Evolutionary conservation across 2,797 vertebrate genomes (phyloP).

Genomic region (Manis javanica): DNA sequence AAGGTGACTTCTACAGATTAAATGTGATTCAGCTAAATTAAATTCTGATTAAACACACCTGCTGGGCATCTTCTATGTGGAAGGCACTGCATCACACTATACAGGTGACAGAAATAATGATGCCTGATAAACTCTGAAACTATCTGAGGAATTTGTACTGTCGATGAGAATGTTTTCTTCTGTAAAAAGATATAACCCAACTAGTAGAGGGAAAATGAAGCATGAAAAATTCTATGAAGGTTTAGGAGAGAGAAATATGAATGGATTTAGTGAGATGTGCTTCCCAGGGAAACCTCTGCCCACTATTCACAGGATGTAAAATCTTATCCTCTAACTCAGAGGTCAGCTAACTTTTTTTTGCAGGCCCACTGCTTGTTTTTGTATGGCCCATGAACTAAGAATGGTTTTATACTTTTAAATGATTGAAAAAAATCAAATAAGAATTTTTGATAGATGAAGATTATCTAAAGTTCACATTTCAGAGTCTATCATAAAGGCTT

Average conservation of each 20-base stretch:
- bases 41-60: background rate
- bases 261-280: background rate
- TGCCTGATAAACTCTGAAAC: background rate
- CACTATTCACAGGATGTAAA: accelerated
- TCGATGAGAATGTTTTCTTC: background rate
- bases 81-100: background rate
- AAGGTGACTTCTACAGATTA: background rate
- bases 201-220: background rate
- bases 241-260: background rate
- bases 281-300: background rate
- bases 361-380: background rate
- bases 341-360: background rate
- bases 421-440: background rate
- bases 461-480: background rate
- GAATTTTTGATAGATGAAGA: background rate
- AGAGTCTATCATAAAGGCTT: background rate
- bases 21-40: too few relatives aligned
- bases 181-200: background rate
- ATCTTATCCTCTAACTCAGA: background rate
- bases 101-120: background rate
- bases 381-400: background rate
- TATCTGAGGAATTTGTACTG: background rate
- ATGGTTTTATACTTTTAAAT: background rate
- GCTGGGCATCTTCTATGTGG: background rate
- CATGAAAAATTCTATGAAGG: background rate